Evolutionary conservation across 1,140 invertebrate genomes (phyloP).

Genomic region (Hestina assimilis): DNA sequence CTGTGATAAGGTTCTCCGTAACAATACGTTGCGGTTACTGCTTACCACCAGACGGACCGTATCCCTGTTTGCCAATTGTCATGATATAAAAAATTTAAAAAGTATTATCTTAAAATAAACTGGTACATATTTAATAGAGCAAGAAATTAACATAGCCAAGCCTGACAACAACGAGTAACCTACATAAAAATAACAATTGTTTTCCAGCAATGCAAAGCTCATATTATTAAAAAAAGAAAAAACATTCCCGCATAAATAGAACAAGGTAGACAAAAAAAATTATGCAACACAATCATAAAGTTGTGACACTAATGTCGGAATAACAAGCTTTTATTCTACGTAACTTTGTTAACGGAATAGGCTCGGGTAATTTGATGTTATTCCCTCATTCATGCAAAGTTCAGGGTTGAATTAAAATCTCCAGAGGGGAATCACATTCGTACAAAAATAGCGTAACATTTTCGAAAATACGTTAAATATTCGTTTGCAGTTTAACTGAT

Average conservation of each 20-base stretch:
- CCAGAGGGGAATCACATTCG: constrained; percentile 49
- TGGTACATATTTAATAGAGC: no score
- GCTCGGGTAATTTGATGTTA: constrained; percentile 55
- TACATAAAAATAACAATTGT: no score
- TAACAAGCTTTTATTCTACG: constrained; percentile 65
- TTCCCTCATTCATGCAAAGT: constrained; percentile 67
- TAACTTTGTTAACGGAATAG: constrained; percentile 58
- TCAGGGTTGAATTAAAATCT: constrained; percentile 65
- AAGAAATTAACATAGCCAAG: no score
- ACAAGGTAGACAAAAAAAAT: constrained; percentile 1
- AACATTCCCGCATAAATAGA: not conserved
- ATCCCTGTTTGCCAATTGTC: no score
- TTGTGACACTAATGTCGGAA: constrained; percentile 47
- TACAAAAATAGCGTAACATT: constrained; percentile 51
- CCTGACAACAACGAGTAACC: no score
- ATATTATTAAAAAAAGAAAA: not conserved
- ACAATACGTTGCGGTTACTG: no score
- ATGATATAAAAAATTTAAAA: no score
- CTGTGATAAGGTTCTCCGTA: no score
- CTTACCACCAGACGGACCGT: no score
- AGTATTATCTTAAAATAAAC: no score
- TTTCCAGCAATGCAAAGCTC: no score
- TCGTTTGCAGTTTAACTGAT: no score
- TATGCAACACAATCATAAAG: constrained; percentile 59
- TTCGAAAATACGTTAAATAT: constrained; percentile 34